Evolutionary conservation across 1,140 invertebrate species (phyloP), one percentile per base, ranked within the genome.

Genomic region (Chionoecetes opilio): DNA sequence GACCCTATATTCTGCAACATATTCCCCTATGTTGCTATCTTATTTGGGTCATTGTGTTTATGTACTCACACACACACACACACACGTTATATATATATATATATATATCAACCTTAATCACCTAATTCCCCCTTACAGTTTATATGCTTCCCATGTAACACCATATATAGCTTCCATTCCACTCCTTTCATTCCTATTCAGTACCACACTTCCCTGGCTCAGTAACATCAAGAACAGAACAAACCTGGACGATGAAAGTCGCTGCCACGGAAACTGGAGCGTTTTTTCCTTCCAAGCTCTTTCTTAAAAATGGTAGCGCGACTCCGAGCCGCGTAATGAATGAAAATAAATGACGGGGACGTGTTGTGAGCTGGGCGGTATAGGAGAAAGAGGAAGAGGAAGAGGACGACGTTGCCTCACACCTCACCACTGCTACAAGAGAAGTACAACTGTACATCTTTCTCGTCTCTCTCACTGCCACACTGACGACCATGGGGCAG

Each of bases 321-420:
- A 46, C 92, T 86, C 92, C 35, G 35, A 82, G 92, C 34, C 41
- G 29, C 29, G 92, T 87, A 93, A 93, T 93, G 92, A 93, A 93
- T 93, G 92, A 93, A 93, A 93, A 93, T 92, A 82, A 92, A 92
- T 41, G 91, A 82, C 17, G 63, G 75, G n/a, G 53, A 84, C 91
- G 91, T 92, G 91, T 92, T 29, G 91, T 41, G 91, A 75, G 75
- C 37, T 17, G n/a, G 82, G 37, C 21, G 82, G 31, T 5, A 6
- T 9, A 6, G 26, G 86, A 35, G n/a, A 6, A 21, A 6, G 26
- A 38, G 37, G 41, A 53, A 26, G 87, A 41, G 2, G 17, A 53
- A 3, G 11, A 21, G 9, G 29, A n/a, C 35, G 88, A 46, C 35
- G 38, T 11, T n/a, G 38, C 63, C n/a, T 75, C 21, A 75, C 63